These are phyloP conservation scores for Caenorhabditis virilis DNA, from an alignment of 2,888 invertebrate species.

Conservation along the genomic window DNA sequence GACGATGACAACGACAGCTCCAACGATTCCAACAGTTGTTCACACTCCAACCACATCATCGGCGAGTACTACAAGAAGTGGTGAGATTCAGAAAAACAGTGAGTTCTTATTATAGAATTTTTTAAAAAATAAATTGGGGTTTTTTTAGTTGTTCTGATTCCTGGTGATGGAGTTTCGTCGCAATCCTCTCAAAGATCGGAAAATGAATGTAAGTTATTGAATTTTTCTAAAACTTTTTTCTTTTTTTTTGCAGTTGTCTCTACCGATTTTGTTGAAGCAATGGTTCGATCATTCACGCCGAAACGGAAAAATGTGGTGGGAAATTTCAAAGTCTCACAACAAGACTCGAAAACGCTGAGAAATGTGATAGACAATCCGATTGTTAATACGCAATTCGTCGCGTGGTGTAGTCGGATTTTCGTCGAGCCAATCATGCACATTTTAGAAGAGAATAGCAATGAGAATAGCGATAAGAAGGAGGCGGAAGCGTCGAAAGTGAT, in stretches of 20 bases:
- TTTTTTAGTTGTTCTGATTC: too few relatives aligned
- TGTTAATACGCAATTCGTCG: slow-evolving; percentile 60
- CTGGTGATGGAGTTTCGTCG: too few relatives aligned
- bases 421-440: slow-evolving; percentile 56
- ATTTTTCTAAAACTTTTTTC: too few relatives aligned
- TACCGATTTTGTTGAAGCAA: slow-evolving; percentile 13
- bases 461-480: not conserved
- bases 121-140: too few relatives aligned
- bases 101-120: not conserved
- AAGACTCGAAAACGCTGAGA: slow-evolving; percentile 28
- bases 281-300: slow-evolving; percentile 35
- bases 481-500: slow-evolving; percentile 17
- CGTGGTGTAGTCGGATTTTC: slow-evolving; percentile 66
- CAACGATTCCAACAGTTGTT: not conserved
- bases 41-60: not conserved
- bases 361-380: slow-evolving; percentile 38
- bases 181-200: too few relatives aligned
- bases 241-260: slow-evolving; percentile 8
- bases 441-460: slow-evolving; percentile 7
- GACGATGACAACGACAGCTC: not conserved
- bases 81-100: not conserved
- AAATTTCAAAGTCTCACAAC: slow-evolving; percentile 11
- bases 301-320: slow-evolving; percentile 21
- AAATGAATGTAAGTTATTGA: too few relatives aligned
- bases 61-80: not conserved